Base-by-base conservation (phyloP, 2,113 vertebrate genomes). In the Oncorhynchus tshawytscha region DNA sequence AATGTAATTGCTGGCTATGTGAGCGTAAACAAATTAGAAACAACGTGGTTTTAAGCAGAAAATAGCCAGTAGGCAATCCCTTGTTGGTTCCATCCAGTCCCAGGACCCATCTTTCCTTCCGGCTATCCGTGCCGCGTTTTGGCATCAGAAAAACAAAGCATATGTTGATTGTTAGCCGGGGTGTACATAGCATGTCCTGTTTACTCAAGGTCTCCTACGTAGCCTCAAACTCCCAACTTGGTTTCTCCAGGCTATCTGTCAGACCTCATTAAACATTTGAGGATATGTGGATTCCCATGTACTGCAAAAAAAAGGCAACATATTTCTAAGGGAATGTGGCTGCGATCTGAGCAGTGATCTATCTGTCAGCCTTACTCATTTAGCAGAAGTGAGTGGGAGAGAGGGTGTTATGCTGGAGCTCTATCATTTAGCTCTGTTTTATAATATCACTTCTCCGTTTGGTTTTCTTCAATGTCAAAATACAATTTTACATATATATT, bases 171-270 rank as follows among this genome's bases (percentile, higher is more conserved):
- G 95, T 98, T 98, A 98, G 96, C 95, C 93, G 92, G 96, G 95
- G 94, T 96, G 94, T 96, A 96, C 95, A 95, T 94, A 94, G 91
- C 87, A 93, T 97, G 98, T 98, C 97, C 95, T 96, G 94, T 96
- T 97, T 96, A 96, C 93, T 98, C 94, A 97, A 92, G 94, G 94
- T 95, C 96, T 95, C 87, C 93, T 95, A 95, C 92, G 92, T 96
- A 95, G 95, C 93, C 94, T 87, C 95, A 95, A 92, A 93, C 95
- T 96, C 94, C 89, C 95, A 97, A 97, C 95, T 97, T 96, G 95
- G 92, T 97, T 96, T 97, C 98, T 98, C 94, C 91, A 93, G 98
- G 97, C 96, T 93, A 99, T 95, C 96, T 98, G 98, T 99, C 98
- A 99, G 96, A 95, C 91, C 93, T 93, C 94, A 98, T 99, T 99